Conservation (phyloP, 1,140 invertebrate species). For the Uloborus diversus region DNA sequence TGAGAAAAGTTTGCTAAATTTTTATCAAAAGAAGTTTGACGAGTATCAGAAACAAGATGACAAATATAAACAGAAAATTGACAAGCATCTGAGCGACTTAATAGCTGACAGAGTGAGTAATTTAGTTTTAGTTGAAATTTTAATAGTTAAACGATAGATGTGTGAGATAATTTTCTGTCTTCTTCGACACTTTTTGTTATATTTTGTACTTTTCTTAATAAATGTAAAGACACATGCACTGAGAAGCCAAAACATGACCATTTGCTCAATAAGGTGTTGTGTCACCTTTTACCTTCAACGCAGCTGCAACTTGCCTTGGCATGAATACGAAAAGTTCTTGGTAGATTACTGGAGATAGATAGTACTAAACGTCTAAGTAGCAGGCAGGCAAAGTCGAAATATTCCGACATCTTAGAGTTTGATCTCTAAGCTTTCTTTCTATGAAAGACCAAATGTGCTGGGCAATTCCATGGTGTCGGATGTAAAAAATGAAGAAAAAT, state of each 20-base stretch:
- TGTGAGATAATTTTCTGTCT: not conserved
- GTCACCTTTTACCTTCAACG: not conserved
- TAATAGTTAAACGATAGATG: not conserved
- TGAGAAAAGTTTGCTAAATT: constrained; percentile 3
- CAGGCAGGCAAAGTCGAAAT: too few relatives aligned
- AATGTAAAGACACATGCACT: not conserved
- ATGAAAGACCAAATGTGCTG: not conserved
- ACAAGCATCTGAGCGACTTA: constrained; percentile 24
- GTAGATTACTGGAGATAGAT: too few relatives aligned
- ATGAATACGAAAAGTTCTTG: too few relatives aligned
- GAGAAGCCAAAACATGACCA: not conserved
- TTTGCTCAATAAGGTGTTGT: not conserved
- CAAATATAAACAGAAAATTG: constrained; percentile 33
- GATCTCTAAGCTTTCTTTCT: not conserved
- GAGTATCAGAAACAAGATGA: constrained; percentile 20
- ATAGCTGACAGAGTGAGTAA: constrained; percentile 29
- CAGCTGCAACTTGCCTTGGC: too few relatives aligned
- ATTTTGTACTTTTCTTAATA: not conserved
- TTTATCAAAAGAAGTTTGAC: constrained; percentile 31
- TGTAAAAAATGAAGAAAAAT: too few relatives aligned
- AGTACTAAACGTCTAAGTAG: too few relatives aligned
- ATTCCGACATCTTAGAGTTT: not conserved
- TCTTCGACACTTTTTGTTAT: too few relatives aligned
- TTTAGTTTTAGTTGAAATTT: not conserved
- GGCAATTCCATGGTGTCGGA: too few relatives aligned